These are phyloP conservation scores for Thumatha senex DNA, from an alignment of 2,888 invertebrate genomes.

Conservation along the genomic window DNA sequence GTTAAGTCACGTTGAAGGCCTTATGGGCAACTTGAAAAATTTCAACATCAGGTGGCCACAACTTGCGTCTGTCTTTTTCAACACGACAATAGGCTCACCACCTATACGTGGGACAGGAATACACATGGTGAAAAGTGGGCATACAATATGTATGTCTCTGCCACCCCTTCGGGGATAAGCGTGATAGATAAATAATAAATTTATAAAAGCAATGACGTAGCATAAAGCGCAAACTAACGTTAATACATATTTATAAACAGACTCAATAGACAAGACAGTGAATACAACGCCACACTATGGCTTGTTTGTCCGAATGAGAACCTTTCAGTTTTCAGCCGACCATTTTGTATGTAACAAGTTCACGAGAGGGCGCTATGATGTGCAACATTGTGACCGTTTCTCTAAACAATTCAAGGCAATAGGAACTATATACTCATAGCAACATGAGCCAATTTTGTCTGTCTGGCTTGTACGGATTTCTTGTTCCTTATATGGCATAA, in stretches of 20 bases:
- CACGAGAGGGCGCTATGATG: constrained; percentile 54
- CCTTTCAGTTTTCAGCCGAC: constrained; percentile 57
- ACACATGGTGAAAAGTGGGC: no score
- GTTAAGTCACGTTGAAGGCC: no score
- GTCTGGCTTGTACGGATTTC: not conserved
- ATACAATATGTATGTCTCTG: no score
- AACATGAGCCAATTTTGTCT: not conserved
- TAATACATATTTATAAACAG: not conserved
- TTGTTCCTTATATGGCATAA: not conserved
- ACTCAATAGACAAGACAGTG: not conserved
- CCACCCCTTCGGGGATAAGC: no score
- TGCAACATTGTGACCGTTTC: constrained; percentile 5
- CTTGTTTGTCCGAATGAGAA: constrained; percentile 32
- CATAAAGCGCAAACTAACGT: not conserved
- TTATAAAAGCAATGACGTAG: not conserved
- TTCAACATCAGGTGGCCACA: no score
- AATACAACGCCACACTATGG: constrained; percentile 1
- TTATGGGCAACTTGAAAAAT: no score
- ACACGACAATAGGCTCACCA: no score
- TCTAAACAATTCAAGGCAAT: not conserved
- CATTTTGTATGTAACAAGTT: constrained; percentile 39
- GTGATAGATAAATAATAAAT: no score
- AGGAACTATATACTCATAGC: not conserved
- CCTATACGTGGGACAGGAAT: no score
- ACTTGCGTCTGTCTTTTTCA: no score